These are phyloP conservation scores for Spilosoma lubricipeda DNA, from an alignment of 2,888 invertebrate species.

Conservation along the genomic window DNA sequence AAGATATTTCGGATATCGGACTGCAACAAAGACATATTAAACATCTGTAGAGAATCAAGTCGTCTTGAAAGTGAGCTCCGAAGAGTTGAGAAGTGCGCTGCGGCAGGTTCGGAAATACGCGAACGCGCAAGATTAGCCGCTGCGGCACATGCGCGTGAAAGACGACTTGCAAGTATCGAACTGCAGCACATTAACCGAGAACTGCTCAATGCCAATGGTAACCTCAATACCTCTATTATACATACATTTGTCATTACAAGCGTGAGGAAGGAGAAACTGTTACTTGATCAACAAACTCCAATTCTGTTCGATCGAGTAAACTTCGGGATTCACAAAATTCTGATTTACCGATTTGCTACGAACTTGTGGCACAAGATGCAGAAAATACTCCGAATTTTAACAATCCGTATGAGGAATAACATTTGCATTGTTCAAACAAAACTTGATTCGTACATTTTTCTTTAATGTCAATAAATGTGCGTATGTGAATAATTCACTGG, in stretches of 20 bases:
- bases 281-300: no score
- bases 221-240: conserved; percentile 1
- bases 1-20: no score
- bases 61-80: conserved; percentile 73
- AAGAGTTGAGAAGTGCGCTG: conserved; percentile 73
- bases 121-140: conserved; percentile 80
- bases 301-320: neutral
- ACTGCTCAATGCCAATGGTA: conserved; percentile 71
- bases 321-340: no score
- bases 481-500: neutral
- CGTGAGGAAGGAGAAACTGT: neutral
- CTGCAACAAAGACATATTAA: no score
- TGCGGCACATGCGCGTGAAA: conserved; percentile 76
- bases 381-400: neutral
- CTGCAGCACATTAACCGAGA: conserved; percentile 69
- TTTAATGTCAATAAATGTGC: neutral
- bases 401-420: neutral
- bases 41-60: conserved; percentile 63
- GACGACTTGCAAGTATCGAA: conserved; percentile 72
- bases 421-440: neutral
- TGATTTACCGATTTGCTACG: neutral
- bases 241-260: neutral
- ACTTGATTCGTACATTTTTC: neutral
- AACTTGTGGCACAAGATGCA: neutral
- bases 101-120: conserved; percentile 73